A percentile compares a stretch with the other conserved stretches of the same genome.
Evolutionary conservation across 1,140 invertebrate genomes (phyloP).

Genomic region (Plectrocnemia conspersa): DNA sequence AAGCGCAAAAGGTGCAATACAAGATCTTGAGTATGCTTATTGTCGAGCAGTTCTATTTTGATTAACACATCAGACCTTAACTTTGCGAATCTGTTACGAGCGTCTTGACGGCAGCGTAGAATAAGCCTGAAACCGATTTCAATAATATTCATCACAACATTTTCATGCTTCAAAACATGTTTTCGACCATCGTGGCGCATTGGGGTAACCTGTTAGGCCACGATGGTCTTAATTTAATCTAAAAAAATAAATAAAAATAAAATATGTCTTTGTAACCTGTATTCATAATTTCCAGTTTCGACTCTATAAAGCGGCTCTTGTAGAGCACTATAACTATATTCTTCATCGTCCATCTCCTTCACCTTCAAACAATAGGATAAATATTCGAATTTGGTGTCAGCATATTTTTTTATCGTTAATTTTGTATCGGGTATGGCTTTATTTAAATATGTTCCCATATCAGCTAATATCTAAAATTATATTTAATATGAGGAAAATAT

Average conservation of each 20-base stretch:
- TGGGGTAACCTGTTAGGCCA: too few relatives aligned
- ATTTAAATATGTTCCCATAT: slow-evolving; percentile 92
- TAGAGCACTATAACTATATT: slow-evolving; percentile 87
- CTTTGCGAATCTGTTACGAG: slow-evolving; percentile 83
- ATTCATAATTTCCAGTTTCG: slow-evolving; percentile 99
- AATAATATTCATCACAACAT: too few relatives aligned
- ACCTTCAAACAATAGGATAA: slow-evolving; percentile 97
- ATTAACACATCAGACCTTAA: slow-evolving; percentile 91
- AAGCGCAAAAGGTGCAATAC: slow-evolving; percentile 78
- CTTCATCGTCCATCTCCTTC: slow-evolving; percentile 98
- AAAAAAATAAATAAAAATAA: not conserved
- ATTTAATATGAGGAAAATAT: not conserved
- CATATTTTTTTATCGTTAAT: slow-evolving; percentile 95
- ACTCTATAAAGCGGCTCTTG: slow-evolving; percentile 96
- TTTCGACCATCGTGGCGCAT: too few relatives aligned
- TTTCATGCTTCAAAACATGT: too few relatives aligned
- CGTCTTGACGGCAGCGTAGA: slow-evolving; percentile 91
- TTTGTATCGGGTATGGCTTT: slow-evolving; percentile 98
- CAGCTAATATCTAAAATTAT: slow-evolving; percentile 78
- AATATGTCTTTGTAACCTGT: slow-evolving; percentile 58
- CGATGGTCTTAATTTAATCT: too few relatives aligned
- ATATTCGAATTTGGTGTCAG: slow-evolving; percentile 97
- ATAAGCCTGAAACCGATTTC: slow-evolving; percentile 64
- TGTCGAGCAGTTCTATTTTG: slow-evolving; percentile 94
- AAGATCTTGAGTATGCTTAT: slow-evolving; percentile 95